Conservation (phyloP, 2,888 invertebrate species). For the Sceliomorpha sp. region DNA sequence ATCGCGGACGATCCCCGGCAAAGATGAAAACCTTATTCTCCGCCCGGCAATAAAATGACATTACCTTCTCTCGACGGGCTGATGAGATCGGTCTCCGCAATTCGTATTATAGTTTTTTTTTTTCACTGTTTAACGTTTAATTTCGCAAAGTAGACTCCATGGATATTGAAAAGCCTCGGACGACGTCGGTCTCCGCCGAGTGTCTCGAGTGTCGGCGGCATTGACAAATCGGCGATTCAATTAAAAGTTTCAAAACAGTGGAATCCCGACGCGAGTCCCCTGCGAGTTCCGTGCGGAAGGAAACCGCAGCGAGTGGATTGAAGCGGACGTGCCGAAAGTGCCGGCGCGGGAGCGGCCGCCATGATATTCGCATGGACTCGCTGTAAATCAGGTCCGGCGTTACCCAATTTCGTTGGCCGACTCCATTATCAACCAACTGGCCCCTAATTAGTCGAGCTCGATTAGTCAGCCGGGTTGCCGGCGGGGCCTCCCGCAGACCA, state of each 20-base stretch:
- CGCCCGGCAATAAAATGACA: neutral
- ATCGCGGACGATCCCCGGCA: too few species aligned
- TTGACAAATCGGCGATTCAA: constrained; percentile 61
- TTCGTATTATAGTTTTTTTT: constrained; percentile 5
- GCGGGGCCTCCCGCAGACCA: constrained; percentile 39
- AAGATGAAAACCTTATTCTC: too few species aligned
- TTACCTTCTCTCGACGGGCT: neutral
- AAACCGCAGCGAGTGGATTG: constrained; percentile 33
- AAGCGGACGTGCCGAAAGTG: constrained; percentile 36
- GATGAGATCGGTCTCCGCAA: constrained; percentile 14
- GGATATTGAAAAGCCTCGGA: constrained; percentile 23
- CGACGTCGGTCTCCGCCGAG: constrained; percentile 16
- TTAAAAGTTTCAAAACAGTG: constrained; percentile 57
- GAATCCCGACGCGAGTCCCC: constrained; percentile 26
- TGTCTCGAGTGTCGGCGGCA: constrained; percentile 25
- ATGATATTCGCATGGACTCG: constrained; percentile 53
- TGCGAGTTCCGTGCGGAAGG: constrained; percentile 33
- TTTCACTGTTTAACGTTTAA: constrained; percentile 26
- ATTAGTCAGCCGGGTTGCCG: constrained; percentile 65
- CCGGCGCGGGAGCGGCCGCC: constrained; percentile 28
- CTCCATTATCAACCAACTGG: constrained; percentile 74
- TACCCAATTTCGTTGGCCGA: constrained; percentile 71
- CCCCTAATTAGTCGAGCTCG: constrained; percentile 77
- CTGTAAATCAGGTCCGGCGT: constrained; percentile 73
- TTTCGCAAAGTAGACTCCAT: constrained; percentile 13